Conservation (phyloP, 2,888 invertebrate species). For the Drymonia ruficornis region DNA sequence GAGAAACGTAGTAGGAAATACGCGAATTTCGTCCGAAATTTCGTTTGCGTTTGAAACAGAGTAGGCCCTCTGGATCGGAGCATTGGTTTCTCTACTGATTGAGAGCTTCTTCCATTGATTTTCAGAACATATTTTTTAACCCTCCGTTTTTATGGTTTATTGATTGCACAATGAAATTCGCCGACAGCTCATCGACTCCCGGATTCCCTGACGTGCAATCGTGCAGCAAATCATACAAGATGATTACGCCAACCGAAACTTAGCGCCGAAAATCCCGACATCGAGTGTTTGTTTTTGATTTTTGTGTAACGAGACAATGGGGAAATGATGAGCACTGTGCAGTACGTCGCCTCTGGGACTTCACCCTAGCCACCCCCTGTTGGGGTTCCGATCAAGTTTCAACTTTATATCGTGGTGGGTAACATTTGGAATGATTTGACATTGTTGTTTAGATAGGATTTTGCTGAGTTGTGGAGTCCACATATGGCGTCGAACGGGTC, state of each 20-base stretch:
- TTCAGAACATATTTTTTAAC: too few relatives aligned
- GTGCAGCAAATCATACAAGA: conserved; percentile 59
- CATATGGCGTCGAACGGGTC: conserved; percentile 83
- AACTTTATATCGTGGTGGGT: conserved; percentile 51
- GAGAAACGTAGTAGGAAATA: too few relatives aligned
- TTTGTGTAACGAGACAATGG: conserved; percentile 85
- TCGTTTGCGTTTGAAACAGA: too few relatives aligned
- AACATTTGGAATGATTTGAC: conserved; percentile 54
- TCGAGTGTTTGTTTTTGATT: conserved; percentile 83
- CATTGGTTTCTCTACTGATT: neutral
- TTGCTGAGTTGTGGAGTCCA: conserved; percentile 54
- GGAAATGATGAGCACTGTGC: conserved; percentile 83
- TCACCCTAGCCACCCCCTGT: conserved; percentile 70
- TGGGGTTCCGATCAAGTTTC: conserved; percentile 44
- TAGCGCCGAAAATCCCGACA: conserved; percentile 76
- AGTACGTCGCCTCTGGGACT: conserved; percentile 79
- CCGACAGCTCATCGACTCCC: conserved; percentile 40
- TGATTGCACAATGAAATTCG: neutral
- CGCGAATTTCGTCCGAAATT: too few relatives aligned
- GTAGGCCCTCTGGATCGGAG: too few relatives aligned
- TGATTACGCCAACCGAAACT: conserved; percentile 73
- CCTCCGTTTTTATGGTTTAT: neutral
- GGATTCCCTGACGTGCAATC: conserved; percentile 64
- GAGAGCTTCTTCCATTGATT: neutral
- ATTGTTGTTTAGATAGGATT: conserved; percentile 45